Percentiles rank a stretch among this genome's conserved stretches.
These are phyloP conservation scores for Chlorops oryzae DNA, from an alignment of 1,140 invertebrate species.

Conservation along the genomic window DNA sequence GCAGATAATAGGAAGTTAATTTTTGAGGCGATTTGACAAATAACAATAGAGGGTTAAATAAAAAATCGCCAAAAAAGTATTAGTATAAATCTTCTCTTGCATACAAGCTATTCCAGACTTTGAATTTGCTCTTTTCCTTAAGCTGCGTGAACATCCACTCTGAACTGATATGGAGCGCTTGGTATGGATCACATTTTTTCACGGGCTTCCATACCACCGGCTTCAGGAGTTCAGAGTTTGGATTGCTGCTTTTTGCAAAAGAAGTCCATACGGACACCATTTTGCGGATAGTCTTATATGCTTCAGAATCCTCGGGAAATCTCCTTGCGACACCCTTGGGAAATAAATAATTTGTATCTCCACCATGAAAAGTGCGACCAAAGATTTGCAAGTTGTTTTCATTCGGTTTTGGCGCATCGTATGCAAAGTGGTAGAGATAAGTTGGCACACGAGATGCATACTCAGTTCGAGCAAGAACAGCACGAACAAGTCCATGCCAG, in stretches of 20 bases:
- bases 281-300: conserved; percentile 38
- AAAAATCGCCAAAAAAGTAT: no score
- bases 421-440: conserved; percentile 48
- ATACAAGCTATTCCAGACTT: conserved; percentile 46
- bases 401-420: conserved; percentile 39
- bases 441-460: conserved; percentile 39
- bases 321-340: conserved; percentile 45
- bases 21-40: no score
- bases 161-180: conserved; percentile 44
- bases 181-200: conserved; percentile 9
- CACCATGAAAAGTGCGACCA: conserved; percentile 52
- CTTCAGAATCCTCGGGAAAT: conserved; percentile 30
- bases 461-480: conserved; percentile 22
- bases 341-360: conserved; percentile 61
- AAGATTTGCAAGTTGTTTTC: conserved; percentile 17
- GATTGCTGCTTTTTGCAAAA: conserved; percentile 42
- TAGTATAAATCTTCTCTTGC: no score
- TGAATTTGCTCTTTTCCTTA: conserved; percentile 46
- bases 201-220: conserved; percentile 23
- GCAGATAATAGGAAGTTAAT: no score
- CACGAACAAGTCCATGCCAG: conserved; percentile 40
- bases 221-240: conserved; percentile 23
- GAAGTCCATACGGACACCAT: conserved; percentile 45
- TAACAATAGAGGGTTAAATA: no score
- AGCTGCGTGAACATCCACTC: conserved; percentile 38